Conservation (phyloP, 2,113 vertebrate species). For the Psilopsiagon aurifrons region DNA sequence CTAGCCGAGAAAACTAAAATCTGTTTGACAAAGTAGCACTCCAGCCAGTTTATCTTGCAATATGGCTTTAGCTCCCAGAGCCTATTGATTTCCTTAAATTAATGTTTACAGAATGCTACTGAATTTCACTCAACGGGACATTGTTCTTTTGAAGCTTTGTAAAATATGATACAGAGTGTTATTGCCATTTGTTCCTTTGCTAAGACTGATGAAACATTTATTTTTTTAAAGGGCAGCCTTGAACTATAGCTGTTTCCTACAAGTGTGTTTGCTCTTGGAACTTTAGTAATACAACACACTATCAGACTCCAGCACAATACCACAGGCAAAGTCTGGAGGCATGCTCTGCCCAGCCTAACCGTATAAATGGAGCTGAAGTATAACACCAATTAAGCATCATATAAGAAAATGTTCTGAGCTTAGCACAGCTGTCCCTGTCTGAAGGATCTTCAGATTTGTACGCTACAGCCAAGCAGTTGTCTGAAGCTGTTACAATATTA, state of each 20-base stretch:
- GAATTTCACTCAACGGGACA: constrained; percentile 83
- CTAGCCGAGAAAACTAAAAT: constrained; percentile 87
- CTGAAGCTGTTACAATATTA: constrained; percentile 58
- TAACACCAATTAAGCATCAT: constrained; percentile 27
- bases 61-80: constrained; percentile 85
- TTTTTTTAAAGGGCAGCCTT: constrained; percentile 73
- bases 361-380: constrained; percentile 26
- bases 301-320: constrained; percentile 55
- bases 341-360: background rate
- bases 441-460: constrained; percentile 50
- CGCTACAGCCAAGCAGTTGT: constrained; percentile 63
- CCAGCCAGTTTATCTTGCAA: constrained; percentile 88
- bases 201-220: constrained; percentile 76
- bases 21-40: constrained; percentile 87
- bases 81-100: constrained; percentile 89
- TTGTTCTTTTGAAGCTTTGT: constrained; percentile 85
- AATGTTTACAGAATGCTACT: constrained; percentile 86
- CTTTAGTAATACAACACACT: constrained; percentile 71
- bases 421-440: constrained; percentile 45
- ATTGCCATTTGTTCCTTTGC: constrained; percentile 77
- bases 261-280: constrained; percentile 72
- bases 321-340: constrained; percentile 34
- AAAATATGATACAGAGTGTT: constrained; percentile 75
- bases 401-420: constrained; percentile 12
- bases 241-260: constrained; percentile 78